Evolutionary conservation across 2,888 invertebrate species (phyloP).

Genomic region (Lepetodrilus schrolli): DNA sequence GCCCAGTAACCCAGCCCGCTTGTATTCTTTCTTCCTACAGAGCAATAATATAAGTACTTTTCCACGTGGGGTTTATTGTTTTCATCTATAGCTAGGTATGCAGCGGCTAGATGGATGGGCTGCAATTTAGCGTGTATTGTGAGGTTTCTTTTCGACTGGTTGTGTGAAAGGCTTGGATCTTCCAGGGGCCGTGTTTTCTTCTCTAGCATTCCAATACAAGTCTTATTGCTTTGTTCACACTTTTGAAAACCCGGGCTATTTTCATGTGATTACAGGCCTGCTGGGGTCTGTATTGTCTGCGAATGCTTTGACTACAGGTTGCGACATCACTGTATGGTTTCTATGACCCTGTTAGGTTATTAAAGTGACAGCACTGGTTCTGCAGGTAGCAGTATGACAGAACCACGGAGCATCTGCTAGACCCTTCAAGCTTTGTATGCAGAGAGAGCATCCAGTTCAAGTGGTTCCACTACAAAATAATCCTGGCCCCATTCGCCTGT

Average conservation of each 20-base stretch:
- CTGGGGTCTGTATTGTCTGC: neutral
- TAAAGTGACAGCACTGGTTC: neutral
- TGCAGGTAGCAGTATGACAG: neutral
- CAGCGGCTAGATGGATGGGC: constrained; percentile 3
- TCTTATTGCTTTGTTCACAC: neutral
- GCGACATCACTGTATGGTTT: neutral
- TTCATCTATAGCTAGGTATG: neutral
- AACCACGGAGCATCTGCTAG: neutral
- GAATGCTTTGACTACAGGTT: constrained; percentile 17
- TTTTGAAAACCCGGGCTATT: neutral
- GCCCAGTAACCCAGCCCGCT: no score
- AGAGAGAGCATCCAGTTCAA: neutral
- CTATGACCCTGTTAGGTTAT: neutral
- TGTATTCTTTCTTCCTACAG: no score
- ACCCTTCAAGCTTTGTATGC: neutral
- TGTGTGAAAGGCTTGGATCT: constrained; percentile 20
- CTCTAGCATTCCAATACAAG: neutral
- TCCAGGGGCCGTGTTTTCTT: neutral
- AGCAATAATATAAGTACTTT: no score
- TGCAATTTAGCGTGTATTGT: constrained; percentile 21
- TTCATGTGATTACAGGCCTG: constrained; percentile 6
- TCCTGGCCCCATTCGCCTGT: neutral
- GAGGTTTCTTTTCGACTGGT: neutral
- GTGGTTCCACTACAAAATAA: constrained; percentile 12
- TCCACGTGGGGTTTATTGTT: constrained; percentile 15